Conservation (phyloP, 2,113 vertebrate species). For the Corythoichthys intestinalis region DNA sequence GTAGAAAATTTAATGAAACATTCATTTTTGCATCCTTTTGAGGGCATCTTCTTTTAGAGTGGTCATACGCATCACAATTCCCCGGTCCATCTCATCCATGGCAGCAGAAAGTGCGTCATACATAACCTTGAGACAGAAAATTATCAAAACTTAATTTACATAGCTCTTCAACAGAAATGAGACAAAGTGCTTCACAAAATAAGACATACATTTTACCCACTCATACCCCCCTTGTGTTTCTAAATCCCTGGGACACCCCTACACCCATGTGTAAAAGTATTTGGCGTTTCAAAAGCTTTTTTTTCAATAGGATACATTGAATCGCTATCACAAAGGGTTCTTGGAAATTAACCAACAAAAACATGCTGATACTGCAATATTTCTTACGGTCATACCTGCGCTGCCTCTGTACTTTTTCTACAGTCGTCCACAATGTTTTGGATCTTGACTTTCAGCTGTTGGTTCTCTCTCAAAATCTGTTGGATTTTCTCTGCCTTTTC, state of each 20-base stretch:
- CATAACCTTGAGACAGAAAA: slow-evolving; percentile 48
- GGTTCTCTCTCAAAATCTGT: slow-evolving; percentile 58
- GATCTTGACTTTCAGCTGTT: slow-evolving; percentile 68
- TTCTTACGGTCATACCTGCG: slow-evolving; percentile 56
- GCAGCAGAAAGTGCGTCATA: slow-evolving; percentile 59
- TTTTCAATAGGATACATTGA: no score
- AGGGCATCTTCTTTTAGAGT: slow-evolving; percentile 48
- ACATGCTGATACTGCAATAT: neutral
- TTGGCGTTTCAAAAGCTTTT: no score
- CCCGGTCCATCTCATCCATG: slow-evolving; percentile 60
- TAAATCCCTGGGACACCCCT: no score
- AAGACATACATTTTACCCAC: no score
- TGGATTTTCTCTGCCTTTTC: slow-evolving; percentile 68
- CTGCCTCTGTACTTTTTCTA: slow-evolving; percentile 62
- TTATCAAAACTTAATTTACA: neutral
- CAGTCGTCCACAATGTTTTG: slow-evolving; percentile 63
- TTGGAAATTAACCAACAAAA: neutral
- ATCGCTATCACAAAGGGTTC: no score
- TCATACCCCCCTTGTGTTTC: no score
- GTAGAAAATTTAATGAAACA: no score
- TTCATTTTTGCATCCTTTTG: slow-evolving; percentile 53
- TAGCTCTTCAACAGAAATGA: neutral
- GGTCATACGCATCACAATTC: slow-evolving; percentile 41
- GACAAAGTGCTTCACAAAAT: neutral
- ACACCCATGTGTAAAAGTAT: neutral